Percentiles rank a stretch among this genome's conserved stretches.
phyloP scores from a whole-genome alignment of 2,888 invertebrate species.

The Adineta ricciae region DNA sequence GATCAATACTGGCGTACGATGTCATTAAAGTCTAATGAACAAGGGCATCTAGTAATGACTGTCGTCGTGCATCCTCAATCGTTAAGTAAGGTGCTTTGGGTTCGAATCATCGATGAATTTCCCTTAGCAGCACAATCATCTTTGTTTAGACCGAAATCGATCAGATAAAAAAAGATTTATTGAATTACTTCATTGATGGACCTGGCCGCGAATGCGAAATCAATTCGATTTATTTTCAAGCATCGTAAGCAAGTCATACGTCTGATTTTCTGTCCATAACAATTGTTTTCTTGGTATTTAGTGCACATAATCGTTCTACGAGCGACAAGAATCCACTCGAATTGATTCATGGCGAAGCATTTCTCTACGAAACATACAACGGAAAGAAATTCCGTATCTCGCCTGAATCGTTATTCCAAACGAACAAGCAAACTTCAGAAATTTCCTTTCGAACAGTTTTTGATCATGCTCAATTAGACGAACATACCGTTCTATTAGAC shows the following conservation, averaged over 20 bases:
- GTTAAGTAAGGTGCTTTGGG: conserved; percentile 3
- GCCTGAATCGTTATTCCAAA: background rate
- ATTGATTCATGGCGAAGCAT: background rate
- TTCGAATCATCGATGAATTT: too few species aligned
- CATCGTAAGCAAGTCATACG: background rate
- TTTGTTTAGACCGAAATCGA: background rate
- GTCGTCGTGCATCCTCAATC: background rate
- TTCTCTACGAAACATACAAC: background rate
- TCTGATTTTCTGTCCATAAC: background rate
- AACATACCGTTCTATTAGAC: background rate
- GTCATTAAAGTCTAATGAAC: background rate
- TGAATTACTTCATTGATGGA: conserved; percentile 4
- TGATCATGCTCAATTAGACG: background rate
- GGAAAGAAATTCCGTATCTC: conserved; percentile 17
- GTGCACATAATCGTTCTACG: background rate
- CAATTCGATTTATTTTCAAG: background rate
- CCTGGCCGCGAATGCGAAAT: background rate
- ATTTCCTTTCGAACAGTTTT: background rate
- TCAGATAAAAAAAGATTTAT: background rate
- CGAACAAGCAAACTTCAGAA: background rate
- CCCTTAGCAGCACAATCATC: background rate
- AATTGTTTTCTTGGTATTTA: background rate
- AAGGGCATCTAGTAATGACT: background rate
- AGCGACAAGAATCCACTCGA: background rate
- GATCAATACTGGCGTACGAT: conserved; percentile 9